Evolutionary conservation across 2,797 vertebrate genomes (phyloP), one percentile per base, ranked within the genome.

Genomic region (Microhierax caerulescens): DNA sequence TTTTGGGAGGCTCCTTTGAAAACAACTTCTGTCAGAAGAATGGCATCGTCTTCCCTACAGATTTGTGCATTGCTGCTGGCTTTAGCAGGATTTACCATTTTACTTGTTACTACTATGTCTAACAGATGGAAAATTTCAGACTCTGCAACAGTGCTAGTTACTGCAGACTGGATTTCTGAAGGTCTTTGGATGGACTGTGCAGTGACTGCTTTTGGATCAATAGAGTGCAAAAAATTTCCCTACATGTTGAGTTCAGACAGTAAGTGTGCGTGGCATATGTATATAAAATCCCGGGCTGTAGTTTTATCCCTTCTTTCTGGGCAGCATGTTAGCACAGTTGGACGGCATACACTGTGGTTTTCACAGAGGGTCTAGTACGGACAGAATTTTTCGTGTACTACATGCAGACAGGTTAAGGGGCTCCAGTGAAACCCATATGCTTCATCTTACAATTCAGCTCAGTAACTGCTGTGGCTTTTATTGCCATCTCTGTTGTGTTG

Each of bases 131-230:
- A 94, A 53, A 32, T 73, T 77, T 88, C 85, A 11, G 95, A 54
- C 64, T 18, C 25, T 1, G 17, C 37, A 2, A 37, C 75, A n/a
- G 22, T 39, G 28, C 36, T 91, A 17, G 80, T 82, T 28, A 28
- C 95, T 86, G 12, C 94, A 53, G 96, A 77, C 30, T 96, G 94
- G 90, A 27, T 97, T 53, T 97, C 96, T 56, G 98, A 98, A 96
- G 98, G 98, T 16, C 96, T 98, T 10, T 98, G 97, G 98, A 97
- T 92, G 97, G 90, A 96, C 34, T 98, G 98, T 45, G 69, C 70
- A 41, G 67, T 86, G 34, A 60, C 77, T 73, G 53, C 85, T 67
- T 7, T 45, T 39, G 95, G 96, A 67, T 90, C 88, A 18, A 28
- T 95, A 9, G 60, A 97, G 51, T 98, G 98, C 92, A 96, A 94